Evolutionary conservation across 92 coral and sea anemone species (phyloP), one percentile per base, ranked within the genome.

Genomic region (Galaxea fascicularis): DNA sequence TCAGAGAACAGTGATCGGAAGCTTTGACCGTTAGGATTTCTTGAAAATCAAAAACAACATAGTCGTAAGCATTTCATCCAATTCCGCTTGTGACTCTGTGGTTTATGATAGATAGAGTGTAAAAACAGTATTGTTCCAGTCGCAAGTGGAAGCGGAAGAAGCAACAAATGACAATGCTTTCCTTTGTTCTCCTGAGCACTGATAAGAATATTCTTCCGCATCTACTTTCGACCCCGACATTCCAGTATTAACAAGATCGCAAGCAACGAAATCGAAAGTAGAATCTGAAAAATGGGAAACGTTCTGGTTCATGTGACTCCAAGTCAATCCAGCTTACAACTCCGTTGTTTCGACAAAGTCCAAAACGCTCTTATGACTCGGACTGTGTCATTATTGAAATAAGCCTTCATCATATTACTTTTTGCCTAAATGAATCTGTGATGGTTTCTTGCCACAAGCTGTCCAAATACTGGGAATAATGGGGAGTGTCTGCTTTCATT

Each of bases 371-470:
- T 54, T 54, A 54, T 10, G 20, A 54, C 60, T 54, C 60, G 17
- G 60, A 54, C 60, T 10, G 60, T 54, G 60, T 54, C 60, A 54
- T 71, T 71, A 21, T 21, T 8, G 13, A 30, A 26, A 26, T 53
- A 10, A 71, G 20, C 60, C 60, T 54, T 54, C 60, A 10, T 54
- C 57, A 46, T 4, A 73, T 73, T 73, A 73, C 54, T 41, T 73
- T 73, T 73, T 41, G 57, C 78, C 78, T 35, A 73, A 73, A 8
- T 31, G 26, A 73, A 73, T 73, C 78, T 73, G 59, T 24, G 29
- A 73, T 73, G 78, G 20, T 73, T 70, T 41, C 78, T 73, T 73
- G 78, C 60, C 78, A 73, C 62, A 20, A 73, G 78, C 78, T 73
- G 78, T 73, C 60, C 78, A 73, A 73, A 73, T 58, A 73, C 25